Conservation (phyloP, 2,113 vertebrate genomes). For the Ascaphus truei region DNA sequence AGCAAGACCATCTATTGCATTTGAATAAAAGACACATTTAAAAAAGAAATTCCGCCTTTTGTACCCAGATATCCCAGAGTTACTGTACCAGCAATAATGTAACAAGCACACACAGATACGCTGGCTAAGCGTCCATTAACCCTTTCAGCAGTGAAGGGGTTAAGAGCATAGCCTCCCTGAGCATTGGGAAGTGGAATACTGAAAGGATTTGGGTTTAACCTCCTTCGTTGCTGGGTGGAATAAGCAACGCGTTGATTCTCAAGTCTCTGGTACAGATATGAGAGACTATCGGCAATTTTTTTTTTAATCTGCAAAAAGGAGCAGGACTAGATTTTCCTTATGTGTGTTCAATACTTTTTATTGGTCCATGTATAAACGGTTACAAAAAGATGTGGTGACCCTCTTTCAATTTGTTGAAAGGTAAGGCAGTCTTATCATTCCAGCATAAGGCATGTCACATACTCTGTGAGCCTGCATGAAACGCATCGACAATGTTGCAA, state of each 20-base stretch:
- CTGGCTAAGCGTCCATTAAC: constrained; percentile 7
- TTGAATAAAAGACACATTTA: constrained; percentile 6
- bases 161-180: constrained; percentile 19
- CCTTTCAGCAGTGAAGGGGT: constrained; percentile 9
- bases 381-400: constrained; percentile 6
- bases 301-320: background rate
- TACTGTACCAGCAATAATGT: background rate
- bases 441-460: constrained; percentile 31
- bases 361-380: background rate
- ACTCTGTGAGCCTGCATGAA: background rate
- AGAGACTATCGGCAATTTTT: background rate
- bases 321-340: background rate
- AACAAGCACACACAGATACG: constrained; percentile 4
- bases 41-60: background rate
- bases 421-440: constrained; percentile 33
- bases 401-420: constrained; percentile 6
- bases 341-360: background rate
- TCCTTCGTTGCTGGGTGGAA: constrained; percentile 6
- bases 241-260: constrained; percentile 5
- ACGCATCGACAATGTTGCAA: constrained; percentile 20
- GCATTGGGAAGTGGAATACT: constrained; percentile 23
- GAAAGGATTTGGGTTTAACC: constrained; percentile 23
- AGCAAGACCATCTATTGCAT: background rate
- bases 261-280: constrained; percentile 2
- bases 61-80: background rate